These are phyloP conservation scores for Drosophila eugracilis DNA, from an alignment of 1,140 invertebrate species.

Conservation along the genomic window DNA sequence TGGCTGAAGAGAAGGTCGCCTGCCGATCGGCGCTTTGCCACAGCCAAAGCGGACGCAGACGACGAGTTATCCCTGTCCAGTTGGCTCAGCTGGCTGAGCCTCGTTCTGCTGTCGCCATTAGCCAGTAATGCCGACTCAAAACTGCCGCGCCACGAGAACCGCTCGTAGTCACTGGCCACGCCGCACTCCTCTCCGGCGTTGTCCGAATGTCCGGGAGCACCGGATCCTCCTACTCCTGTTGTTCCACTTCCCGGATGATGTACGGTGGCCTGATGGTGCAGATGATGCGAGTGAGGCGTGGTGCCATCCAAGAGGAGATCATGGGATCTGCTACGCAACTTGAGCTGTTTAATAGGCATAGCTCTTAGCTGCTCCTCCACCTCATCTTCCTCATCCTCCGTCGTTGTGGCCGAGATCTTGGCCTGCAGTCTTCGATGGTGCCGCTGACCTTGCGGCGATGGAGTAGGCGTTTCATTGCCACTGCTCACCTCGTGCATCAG, in stretches of 20 bases:
- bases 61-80: conserved; percentile 88
- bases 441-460: conserved; percentile 84
- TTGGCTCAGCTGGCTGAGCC: conserved; percentile 87
- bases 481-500: conserved; percentile 96
- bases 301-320: conserved; percentile 88
- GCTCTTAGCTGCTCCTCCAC: conserved; percentile 61
- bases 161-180: conserved; percentile 93
- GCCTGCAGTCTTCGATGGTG: conserved; percentile 85
- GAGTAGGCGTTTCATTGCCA: conserved; percentile 86
- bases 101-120: conserved; percentile 91
- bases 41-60: conserved; percentile 88
- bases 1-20: conserved; percentile 91
- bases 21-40: conserved; percentile 91
- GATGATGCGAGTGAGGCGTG: conserved; percentile 19
- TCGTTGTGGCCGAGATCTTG: conserved; percentile 90
- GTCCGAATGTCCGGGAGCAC: conserved; percentile 63
- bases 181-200: conserved; percentile 88
- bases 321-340: conserved; percentile 89
- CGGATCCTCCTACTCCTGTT: conserved; percentile 16
- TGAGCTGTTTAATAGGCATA: conserved; percentile 87
- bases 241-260: conserved; percentile 80
- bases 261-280: conserved; percentile 80
- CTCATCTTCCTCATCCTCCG: conserved; percentile 90
- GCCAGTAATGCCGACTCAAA: conserved; percentile 95
- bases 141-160: conserved; percentile 95